These are phyloP conservation scores for Frankliniella intonsa DNA, from an alignment of 2,888 invertebrate species.

Conservation along the genomic window DNA sequence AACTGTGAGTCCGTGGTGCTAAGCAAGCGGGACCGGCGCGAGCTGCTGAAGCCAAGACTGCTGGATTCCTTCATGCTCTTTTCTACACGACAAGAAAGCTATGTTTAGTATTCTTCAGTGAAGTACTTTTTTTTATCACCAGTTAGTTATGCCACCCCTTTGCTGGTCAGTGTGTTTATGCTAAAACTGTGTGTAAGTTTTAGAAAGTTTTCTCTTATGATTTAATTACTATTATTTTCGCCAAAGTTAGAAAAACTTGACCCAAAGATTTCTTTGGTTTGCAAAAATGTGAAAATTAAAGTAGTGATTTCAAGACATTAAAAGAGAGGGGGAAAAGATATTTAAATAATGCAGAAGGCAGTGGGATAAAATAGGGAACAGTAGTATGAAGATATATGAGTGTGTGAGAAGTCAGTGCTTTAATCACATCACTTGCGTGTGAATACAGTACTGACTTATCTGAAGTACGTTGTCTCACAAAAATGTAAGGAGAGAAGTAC, in stretches of 20 bases:
- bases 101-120: conserved; percentile 52
- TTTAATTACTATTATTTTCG: not conserved
- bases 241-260: no score
- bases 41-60: conserved; percentile 68
- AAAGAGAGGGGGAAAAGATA: not conserved
- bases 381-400: not conserved
- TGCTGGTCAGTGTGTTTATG: not conserved
- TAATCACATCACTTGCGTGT: not conserved
- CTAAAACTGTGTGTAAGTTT: not conserved
- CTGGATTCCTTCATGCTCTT: conserved; percentile 75
- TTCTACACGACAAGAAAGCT: conserved; percentile 74
- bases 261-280: no score
- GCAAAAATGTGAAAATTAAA: no score
- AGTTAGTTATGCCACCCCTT: not conserved
- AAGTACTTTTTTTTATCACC: not conserved
- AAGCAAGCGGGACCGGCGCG: conserved; percentile 59
- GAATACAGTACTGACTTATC: not conserved
- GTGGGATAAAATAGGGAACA: not conserved
- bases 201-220: not conserved
- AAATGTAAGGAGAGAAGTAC: not conserved
- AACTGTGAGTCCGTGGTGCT: conserved; percentile 54
- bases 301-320: not conserved
- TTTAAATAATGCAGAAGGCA: not conserved
- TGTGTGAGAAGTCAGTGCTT: not conserved
- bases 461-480: not conserved